Evolutionary conservation across 2,888 invertebrate genomes (phyloP).

Genomic region (Drosophila greeni): DNA sequence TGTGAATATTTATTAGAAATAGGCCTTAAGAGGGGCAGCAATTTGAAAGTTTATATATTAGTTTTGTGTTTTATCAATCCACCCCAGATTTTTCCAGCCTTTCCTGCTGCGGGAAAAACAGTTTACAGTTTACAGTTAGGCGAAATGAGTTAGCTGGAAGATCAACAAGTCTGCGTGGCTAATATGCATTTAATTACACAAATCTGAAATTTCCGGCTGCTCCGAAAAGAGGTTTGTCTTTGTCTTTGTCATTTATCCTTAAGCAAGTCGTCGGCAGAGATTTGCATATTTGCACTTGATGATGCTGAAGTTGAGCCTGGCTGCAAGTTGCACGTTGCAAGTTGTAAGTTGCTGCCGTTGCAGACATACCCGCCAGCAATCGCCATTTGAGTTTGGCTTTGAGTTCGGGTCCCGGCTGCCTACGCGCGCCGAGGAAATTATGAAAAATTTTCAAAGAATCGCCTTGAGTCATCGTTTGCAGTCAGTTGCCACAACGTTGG

Average conservation of each 20-base stretch:
- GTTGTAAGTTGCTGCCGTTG: constrained; percentile 34
- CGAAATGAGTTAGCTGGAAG: constrained; percentile 27
- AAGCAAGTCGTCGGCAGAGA: constrained; percentile 41
- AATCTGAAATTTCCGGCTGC: constrained; percentile 39
- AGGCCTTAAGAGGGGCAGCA: neutral
- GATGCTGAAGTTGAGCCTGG: constrained; percentile 52
- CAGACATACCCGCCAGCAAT: constrained; percentile 33
- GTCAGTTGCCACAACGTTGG: constrained; percentile 62
- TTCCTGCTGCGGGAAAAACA: constrained; percentile 1
- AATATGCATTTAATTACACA: constrained; percentile 48
- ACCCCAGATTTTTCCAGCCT: neutral
- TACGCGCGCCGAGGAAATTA: constrained; percentile 64
- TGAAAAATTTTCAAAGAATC: constrained; percentile 65
- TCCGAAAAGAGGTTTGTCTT: constrained; percentile 42
- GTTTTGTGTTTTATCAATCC: neutral
- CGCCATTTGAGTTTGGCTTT: constrained; percentile 44
- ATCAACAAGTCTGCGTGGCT: constrained; percentile 35
- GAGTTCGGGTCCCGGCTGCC: constrained; percentile 55
- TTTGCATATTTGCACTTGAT: constrained; percentile 73
- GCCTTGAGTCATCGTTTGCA: constrained; percentile 70
- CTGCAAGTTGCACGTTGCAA: constrained; percentile 21
- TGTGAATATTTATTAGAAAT: constrained; percentile 2
- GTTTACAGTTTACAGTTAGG: constrained; percentile 24
- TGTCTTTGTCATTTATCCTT: constrained; percentile 43
- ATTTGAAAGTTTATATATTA: too few species aligned